These are phyloP conservation scores for Rhinella marina DNA, from an alignment of 2,797 vertebrate genomes.

Conservation along the genomic window DNA sequence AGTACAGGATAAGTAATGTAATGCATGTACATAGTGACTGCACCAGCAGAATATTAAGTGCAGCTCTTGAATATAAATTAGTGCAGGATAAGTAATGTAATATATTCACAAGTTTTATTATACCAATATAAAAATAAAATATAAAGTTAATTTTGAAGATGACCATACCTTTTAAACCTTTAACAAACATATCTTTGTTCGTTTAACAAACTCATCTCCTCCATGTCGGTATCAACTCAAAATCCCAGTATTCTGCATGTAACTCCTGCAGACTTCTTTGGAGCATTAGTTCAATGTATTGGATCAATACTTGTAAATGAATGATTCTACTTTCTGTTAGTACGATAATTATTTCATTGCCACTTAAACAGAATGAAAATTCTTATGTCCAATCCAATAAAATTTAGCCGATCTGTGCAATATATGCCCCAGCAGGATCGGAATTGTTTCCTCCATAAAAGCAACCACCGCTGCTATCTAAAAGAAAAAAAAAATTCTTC, in stretches of 20 bases:
- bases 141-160: neutral
- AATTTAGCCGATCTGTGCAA: neutral
- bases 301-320: constrained; percentile 32
- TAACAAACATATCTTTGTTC: no score
- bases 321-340: constrained; percentile 9
- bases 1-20: no score
- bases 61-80: neutral
- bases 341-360: constrained; percentile 22
- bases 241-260: neutral
- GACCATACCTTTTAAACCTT: no score
- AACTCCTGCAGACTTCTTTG: neutral
- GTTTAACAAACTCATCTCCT: neutral
- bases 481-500: constrained; percentile 49
- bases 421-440: neutral
- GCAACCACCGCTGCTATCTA: constrained; percentile 30
- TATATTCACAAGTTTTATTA: neutral
- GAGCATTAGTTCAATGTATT: constrained; percentile 20
- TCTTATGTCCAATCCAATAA: constrained; percentile 34
- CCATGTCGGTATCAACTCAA: neutral
- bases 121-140: neutral
- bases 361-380: constrained; percentile 31
- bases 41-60: neutral
- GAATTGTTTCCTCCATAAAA: constrained; percentile 6
- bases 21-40: no score
- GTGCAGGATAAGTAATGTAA: neutral